Conservation (phyloP, 2,797 vertebrate species). For the Mus minutoides region DNA sequence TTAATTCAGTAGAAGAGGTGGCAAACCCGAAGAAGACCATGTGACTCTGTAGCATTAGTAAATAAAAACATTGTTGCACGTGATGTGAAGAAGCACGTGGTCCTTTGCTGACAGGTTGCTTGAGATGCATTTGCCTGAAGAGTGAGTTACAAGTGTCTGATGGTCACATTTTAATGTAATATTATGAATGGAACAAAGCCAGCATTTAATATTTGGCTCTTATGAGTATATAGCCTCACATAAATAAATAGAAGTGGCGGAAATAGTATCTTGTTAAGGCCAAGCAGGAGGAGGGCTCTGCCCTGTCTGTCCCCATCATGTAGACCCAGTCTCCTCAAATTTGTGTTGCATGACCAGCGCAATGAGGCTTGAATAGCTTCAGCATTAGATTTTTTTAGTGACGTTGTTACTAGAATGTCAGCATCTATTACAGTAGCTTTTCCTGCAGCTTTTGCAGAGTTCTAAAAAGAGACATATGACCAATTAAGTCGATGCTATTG, state of each 20-base stretch:
- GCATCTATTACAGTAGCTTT: conserved; percentile 8
- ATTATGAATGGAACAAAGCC: conserved; percentile 36
- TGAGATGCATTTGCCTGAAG: conserved; percentile 14
- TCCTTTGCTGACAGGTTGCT: conserved; percentile 12
- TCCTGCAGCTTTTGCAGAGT: neutral
- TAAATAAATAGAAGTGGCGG: neutral
- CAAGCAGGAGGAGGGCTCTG: neutral
- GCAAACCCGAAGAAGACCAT: conserved; percentile 14
- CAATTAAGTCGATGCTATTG: conserved; percentile 12
- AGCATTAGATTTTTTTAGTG: conserved; percentile 18
- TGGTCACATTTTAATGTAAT: conserved; percentile 54
- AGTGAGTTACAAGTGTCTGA: conserved; percentile 58
- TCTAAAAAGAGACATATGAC: conserved; percentile 44
- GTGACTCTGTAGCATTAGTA: conserved; percentile 25
- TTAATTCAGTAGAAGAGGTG: neutral
- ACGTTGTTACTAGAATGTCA: conserved; percentile 5
- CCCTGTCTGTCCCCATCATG: neutral
- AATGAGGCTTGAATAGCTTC: neutral
- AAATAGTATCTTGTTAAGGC: neutral
- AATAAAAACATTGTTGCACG: neutral
- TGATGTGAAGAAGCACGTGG: neutral
- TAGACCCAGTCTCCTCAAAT: neutral
- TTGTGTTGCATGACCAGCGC: neutral
- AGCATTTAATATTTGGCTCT: conserved; percentile 9
- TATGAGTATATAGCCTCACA: neutral